A percentile compares a stretch with the other conserved stretches of the same genome.
Conservation (phyloP, 2,888 invertebrate species). For the Heteropelma amictum region DNA sequence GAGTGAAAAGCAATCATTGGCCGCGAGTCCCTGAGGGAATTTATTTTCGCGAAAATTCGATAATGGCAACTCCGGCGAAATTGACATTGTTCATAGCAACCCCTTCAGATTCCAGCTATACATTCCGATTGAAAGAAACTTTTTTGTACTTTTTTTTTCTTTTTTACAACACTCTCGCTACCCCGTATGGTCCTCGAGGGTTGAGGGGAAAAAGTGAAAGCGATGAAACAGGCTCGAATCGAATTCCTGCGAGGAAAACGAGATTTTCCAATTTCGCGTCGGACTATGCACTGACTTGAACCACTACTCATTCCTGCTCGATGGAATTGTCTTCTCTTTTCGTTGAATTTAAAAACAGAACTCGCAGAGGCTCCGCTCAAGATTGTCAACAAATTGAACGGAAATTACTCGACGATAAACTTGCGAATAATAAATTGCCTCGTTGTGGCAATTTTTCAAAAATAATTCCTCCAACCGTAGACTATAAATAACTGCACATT, state of each 20-base stretch:
- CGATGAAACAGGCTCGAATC: slow-evolving; percentile 27
- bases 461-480: no score
- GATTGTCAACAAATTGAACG: no score
- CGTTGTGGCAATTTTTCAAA: no score
- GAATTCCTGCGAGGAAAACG: slow-evolving; percentile 34
- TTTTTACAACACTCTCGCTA: not conserved
- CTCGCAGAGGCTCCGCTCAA: no score
- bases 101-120: slow-evolving; percentile 6
- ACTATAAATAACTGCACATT: no score
- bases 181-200: slow-evolving; percentile 15
- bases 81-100: slow-evolving; percentile 32
- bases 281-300: slow-evolving; percentile 37
- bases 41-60: slow-evolving; percentile 48
- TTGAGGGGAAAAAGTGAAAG: slow-evolving; percentile 33
- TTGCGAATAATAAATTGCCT: no score
- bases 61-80: slow-evolving; percentile 45
- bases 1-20: slow-evolving; percentile 3
- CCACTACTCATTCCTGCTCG: slow-evolving; percentile 2
- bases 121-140: slow-evolving; percentile 15
- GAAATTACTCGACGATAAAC: no score
- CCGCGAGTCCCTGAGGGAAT: slow-evolving; percentile 9
- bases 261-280: slow-evolving; percentile 39
- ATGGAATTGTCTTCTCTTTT: not conserved
- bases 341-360: not conserved
- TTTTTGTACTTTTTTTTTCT: not conserved